Base-by-base conservation (phyloP, 2,113 vertebrate genomes). In the Octodon degus region DNA sequence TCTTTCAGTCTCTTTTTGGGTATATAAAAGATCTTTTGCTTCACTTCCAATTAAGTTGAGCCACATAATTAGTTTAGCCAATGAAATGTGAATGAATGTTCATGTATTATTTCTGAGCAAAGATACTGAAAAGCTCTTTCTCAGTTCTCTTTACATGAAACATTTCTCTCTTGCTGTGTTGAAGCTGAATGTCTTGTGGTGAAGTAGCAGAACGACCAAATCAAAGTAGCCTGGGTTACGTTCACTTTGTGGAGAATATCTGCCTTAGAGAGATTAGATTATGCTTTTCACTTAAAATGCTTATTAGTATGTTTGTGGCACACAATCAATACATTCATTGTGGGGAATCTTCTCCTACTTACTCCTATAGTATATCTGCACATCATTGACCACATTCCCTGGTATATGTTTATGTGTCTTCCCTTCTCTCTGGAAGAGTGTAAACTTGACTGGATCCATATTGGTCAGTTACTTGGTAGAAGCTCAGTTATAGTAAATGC, bases 401-500 rank as follows among this genome's bases (percentile, higher is more conserved):
- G 76, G 3, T 12, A 88, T 72, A 50, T 91, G 19, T 37, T 90
- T 88, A 55, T 77, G 58, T 40, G 7, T n/a, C 25, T 96, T 10
- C 25, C n/a, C 94, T 10, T 74, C 4, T 70, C 55, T 65, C 89
- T 94, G 2, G 43, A 34, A 91, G 32, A 85, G 27, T 70, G 83
- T 53, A 93, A 92, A 60, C n/a, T 72, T 93, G 37, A 74, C 14
- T n/a, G 34, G 50, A 22, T 86, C 47, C 34, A 82, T 76, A 40
- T 2, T 30, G 92, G 37, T 60, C 43, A 96, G 81, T 62, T 7
- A 76, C 37, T n/a, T 9, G 12, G 47, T 43, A 27, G 17, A 40
- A 47, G 43, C 22, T 97, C 62, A 93, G 63, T 62, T 90, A 62
- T 60, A 95, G 70, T 77, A 96, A 90, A 95, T 32, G 14, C 7